phyloP scores from a whole-genome alignment of 2,888 invertebrate genomes.

The Thecocarcelia acutangulata region DNA sequence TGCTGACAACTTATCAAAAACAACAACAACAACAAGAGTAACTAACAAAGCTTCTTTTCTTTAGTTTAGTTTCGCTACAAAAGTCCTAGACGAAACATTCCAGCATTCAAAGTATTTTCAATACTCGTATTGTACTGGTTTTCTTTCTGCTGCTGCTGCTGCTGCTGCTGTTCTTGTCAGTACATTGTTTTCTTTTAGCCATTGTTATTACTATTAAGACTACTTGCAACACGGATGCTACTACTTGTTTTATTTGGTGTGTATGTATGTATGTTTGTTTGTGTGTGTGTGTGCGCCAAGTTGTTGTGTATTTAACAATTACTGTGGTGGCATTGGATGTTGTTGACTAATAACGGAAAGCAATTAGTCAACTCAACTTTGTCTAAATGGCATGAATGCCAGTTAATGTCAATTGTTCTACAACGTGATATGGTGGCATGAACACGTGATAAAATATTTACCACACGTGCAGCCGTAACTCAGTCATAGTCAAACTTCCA shows the following conservation, averaged over 20 bases:
- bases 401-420: constrained; percentile 70
- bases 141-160: constrained; percentile 28
- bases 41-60: constrained; percentile 22
- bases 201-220: constrained; percentile 57
- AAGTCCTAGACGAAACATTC: constrained; percentile 23
- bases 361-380: constrained; percentile 70
- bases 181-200: constrained; percentile 26
- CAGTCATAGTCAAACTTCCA: constrained; percentile 42
- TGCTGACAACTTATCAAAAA: constrained; percentile 62
- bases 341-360: constrained; percentile 70
- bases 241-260: constrained; percentile 41
- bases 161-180: constrained; percentile 8
- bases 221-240: constrained; percentile 10
- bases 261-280: constrained; percentile 14
- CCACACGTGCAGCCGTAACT: constrained; percentile 67
- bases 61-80: not conserved
- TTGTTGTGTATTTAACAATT: constrained; percentile 41
- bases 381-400: constrained; percentile 70
- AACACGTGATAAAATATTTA: constrained; percentile 70
- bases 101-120: constrained; percentile 18
- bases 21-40: constrained; percentile 6
- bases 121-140: constrained; percentile 18
- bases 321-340: constrained; percentile 52
- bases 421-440: constrained; percentile 70
- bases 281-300: not conserved